These are phyloP conservation scores for Drosophila borborema DNA, from an alignment of 2,888 invertebrate genomes.

Conservation along the genomic window DNA sequence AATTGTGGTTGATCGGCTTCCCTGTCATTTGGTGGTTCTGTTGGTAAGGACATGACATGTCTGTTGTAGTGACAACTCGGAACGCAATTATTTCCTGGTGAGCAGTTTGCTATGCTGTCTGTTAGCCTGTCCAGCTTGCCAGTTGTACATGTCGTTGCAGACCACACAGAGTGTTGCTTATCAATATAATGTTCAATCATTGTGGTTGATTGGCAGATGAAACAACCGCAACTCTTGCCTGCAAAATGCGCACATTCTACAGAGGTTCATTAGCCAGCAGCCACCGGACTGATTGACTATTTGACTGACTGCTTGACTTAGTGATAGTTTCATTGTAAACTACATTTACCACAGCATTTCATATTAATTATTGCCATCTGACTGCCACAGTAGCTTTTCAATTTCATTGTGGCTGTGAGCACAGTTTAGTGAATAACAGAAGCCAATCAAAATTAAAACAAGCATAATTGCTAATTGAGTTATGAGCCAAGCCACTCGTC, in stretches of 20 bases:
- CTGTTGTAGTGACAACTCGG: conserved; percentile 62
- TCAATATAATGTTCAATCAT: conserved; percentile 72
- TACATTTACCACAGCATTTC: conserved; percentile 21
- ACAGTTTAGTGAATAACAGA: neutral
- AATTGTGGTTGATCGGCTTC: conserved; percentile 28
- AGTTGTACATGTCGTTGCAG: conserved; percentile 36
- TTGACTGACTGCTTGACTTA: conserved; percentile 2
- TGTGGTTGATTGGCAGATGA: conserved; percentile 73
- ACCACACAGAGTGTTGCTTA: conserved; percentile 46
- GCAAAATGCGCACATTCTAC: conserved; percentile 41
- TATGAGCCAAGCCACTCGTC: conserved; percentile 47
- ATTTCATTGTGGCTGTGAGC: conserved; percentile 7
- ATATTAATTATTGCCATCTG: conserved; percentile 48
- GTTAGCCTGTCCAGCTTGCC: conserved; percentile 55
- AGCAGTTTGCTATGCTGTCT: conserved; percentile 18
- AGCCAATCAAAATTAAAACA: conserved; percentile 39
- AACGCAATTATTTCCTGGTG: conserved; percentile 53
- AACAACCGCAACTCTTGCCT: conserved; percentile 15
- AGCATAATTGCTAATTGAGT: conserved; percentile 63
- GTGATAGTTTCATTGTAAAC: neutral
- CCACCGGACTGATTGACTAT: conserved; percentile 9
- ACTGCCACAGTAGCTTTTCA: conserved; percentile 17
- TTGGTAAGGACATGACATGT: conserved; percentile 34
- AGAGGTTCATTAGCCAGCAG: conserved; percentile 59
- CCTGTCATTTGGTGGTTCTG: neutral